Percentiles rank a stretch among this genome's conserved stretches.
Evolutionary conservation across 2,888 invertebrate species (phyloP).

Genomic region (Perithous albicinctus): DNA sequence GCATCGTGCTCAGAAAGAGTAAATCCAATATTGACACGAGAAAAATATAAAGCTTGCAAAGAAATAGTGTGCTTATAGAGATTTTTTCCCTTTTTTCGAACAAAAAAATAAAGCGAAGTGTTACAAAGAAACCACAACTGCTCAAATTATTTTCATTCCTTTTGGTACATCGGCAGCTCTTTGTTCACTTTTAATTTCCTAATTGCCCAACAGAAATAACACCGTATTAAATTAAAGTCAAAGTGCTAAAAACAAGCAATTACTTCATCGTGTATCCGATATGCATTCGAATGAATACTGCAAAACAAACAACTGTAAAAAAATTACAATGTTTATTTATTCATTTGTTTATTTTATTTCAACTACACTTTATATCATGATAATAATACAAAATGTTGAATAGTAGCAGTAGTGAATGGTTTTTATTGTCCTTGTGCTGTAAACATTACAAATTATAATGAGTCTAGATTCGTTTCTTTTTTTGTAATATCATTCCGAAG

Average conservation of each 20-base stretch:
- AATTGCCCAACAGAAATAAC: not conserved
- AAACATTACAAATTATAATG: no score
- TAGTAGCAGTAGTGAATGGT: no score
- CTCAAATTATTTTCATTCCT: not conserved
- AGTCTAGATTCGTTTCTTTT: no score
- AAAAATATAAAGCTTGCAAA: not conserved
- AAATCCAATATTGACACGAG: slow-evolving; percentile 11
- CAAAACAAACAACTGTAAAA: no score
- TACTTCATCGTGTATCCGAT: not conserved
- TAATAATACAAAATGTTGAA: not conserved
- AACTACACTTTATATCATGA: no score
- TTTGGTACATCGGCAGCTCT: not conserved
- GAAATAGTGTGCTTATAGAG: not conserved
- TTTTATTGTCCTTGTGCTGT: no score
- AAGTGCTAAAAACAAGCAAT: not conserved
- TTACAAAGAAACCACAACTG: not conserved
- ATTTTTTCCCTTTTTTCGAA: not conserved
- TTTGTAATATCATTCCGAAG: no score
- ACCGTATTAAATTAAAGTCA: not conserved
- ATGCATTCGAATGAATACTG: no score
- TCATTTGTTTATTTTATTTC: no score
- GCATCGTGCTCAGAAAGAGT: not conserved
- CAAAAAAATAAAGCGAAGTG: not conserved
- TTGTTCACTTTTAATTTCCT: not conserved
- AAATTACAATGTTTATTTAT: no score